Conservation (phyloP, 1,140 invertebrate genomes). For the Pemphigus obesinymphae region DNA sequence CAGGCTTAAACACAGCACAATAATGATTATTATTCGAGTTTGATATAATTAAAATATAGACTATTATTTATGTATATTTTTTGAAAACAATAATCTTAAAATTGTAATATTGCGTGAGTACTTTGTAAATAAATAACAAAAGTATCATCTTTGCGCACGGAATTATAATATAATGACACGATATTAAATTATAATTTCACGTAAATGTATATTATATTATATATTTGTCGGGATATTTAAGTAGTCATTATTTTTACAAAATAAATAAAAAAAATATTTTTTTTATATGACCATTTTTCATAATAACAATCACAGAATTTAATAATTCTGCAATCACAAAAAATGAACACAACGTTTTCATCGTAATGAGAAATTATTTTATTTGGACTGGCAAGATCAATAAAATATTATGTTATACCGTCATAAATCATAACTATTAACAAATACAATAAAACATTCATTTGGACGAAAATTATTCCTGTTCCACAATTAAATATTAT, state of each 20-base stretch:
- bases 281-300: background rate
- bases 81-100: background rate
- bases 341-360: background rate
- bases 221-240: too few relatives aligned
- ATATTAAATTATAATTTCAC: background rate
- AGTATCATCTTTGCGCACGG: background rate
- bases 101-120: background rate
- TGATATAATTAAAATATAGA: background rate
- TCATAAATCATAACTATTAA: too few relatives aligned
- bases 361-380: background rate
- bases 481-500: too few relatives aligned
- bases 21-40: background rate
- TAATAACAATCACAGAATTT: too few relatives aligned
- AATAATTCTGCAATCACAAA: background rate
- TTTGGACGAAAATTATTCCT: too few relatives aligned
- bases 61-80: conserved; percentile 7
- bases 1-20: background rate
- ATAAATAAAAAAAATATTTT: background rate
- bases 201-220: background rate
- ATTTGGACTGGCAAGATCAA: background rate
- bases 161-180: background rate
- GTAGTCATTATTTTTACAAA: background rate
- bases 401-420: too few relatives aligned
- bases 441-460: too few relatives aligned
- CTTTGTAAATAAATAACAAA: background rate